Conservation (phyloP, 2,888 invertebrate genomes). For the Enchytraeus crypticus region DNA sequence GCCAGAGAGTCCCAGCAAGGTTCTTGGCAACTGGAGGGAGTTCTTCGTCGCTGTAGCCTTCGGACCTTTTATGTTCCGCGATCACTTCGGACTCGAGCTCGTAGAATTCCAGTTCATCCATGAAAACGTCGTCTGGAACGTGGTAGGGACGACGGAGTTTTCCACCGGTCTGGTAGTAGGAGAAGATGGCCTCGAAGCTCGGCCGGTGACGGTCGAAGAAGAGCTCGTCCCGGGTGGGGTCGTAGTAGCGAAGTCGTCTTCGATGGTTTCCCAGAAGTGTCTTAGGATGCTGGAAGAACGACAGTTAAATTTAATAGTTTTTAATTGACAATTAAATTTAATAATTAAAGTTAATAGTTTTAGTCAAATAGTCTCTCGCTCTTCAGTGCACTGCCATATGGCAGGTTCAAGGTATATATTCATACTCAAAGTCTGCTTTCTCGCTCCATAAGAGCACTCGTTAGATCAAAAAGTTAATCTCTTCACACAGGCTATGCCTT, state of each 20-base stretch:
- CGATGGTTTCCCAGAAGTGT: conserved; percentile 46
- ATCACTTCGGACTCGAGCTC: conserved; percentile 44
- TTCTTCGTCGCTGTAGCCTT: conserved; percentile 43
- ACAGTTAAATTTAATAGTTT: too few species aligned
- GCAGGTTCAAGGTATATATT: too few species aligned
- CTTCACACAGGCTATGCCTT: too few species aligned
- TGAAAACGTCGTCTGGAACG: conserved; percentile 47
- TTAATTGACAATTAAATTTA: too few species aligned
- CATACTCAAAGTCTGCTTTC: too few species aligned
- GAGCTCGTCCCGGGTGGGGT: conserved; percentile 42
- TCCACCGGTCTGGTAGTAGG: conserved; percentile 47
- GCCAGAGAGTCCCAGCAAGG: conserved; percentile 42
- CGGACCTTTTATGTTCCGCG: conserved; percentile 42
- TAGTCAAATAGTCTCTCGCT: too few species aligned
- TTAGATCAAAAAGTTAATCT: too few species aligned
- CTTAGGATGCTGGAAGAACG: conserved; percentile 40
- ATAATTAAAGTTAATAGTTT: too few species aligned
- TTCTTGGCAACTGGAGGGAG: conserved; percentile 39
- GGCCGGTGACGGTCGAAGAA: conserved; percentile 48
- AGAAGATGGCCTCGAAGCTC: conserved; percentile 47
- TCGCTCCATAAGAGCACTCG: too few species aligned
- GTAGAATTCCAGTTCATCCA: conserved; percentile 45
- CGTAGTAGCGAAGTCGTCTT: conserved; percentile 44
- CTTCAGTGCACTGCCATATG: too few species aligned
- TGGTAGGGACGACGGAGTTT: conserved; percentile 42